Evolutionary conservation across 30 jellyfish, hydroid and myxozoan genomes (phyloP), one percentile per base, ranked within the genome.

Genomic region (Aurelia coerulea): DNA sequence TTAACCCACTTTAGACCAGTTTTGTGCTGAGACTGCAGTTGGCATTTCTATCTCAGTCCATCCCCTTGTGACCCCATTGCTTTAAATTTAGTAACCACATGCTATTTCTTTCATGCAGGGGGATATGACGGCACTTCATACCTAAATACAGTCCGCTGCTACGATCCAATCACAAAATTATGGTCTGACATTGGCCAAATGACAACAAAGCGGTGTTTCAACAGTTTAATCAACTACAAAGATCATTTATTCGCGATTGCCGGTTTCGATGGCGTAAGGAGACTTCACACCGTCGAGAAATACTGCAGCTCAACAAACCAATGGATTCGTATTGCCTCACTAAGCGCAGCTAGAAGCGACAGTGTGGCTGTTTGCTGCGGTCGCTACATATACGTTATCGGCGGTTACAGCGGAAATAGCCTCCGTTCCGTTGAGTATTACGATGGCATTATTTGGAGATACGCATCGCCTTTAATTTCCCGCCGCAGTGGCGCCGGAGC

Each of bases 401-500:
- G 98, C 51, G 98, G 98, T 0, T 90, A 78, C 78, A 76, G 91
- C 34, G 91, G 91, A 74, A 91, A 81, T 41, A 87, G 96, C 66
- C 74, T 92, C n/a, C 76, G 92, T 33, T 86, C 94, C 13, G 87
- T 92, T 32, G 98, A 92, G 83, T 79, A 69, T 46, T 92, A 92
- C 85, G 92, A 92, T 37, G 81, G 90, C 33, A 95, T 58, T 10
- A 19, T 68, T 1, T 92, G 98, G 98, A 62, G 88, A 1, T 75
- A 73, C 85, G 80, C 88, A 41, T 46, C 91, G 13, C 91, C 91
- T 35, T 72, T 92, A 87, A 79, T 75, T 23, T 33, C 90, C 18
- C 87, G 81, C 54, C 78, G 98, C 63, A 92, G 98, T 62, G 98
- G 98, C 31, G 98, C 96, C n/a, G 84, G 92, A 9, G 92, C 95